These are phyloP conservation scores for Fragum sueziense DNA, from an alignment of 2,888 invertebrate genomes.

Conservation along the genomic window DNA sequence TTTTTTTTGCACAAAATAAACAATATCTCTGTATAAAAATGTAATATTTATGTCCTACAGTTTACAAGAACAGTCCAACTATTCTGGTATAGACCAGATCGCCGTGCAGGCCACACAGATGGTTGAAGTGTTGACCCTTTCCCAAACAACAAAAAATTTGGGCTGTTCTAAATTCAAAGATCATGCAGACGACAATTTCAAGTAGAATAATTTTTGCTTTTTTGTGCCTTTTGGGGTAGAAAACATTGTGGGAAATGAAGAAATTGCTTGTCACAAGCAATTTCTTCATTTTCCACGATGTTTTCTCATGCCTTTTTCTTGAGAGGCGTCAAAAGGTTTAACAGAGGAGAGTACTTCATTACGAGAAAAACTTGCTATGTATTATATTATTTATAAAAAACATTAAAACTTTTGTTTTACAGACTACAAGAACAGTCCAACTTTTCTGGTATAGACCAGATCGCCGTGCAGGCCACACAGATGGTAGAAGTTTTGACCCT, in stretches of 20 bases:
- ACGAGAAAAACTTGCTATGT: conserved; percentile 91
- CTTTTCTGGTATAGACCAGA: conserved; percentile 50
- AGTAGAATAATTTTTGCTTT: too few species aligned
- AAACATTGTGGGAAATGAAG: not conserved
- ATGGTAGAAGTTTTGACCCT: conserved; percentile 91
- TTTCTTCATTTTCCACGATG: not conserved
- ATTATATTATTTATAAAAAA: too few species aligned
- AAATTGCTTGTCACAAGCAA: not conserved
- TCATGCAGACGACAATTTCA: too few species aligned
- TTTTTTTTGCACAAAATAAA: not conserved
- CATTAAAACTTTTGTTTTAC: too few species aligned
- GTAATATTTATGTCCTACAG: not conserved
- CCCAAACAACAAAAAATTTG: too few species aligned
- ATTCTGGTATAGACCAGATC: conserved; percentile 58
- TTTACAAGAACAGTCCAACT: conserved; percentile 21
- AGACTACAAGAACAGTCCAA: conserved; percentile 21
- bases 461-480: conserved; percentile 84
- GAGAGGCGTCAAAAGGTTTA: too few species aligned
- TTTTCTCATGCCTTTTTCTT: too few species aligned
- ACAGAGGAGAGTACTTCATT: conserved; percentile 90
- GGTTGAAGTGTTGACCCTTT: conserved; percentile 91
- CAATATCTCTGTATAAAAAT: too few species aligned
- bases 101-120: conserved; percentile 86
- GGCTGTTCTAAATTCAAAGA: too few species aligned
- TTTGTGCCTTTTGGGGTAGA: too few species aligned